Base-by-base conservation (phyloP, 2,888 invertebrate species). In the Pheosia tremula region DNA sequence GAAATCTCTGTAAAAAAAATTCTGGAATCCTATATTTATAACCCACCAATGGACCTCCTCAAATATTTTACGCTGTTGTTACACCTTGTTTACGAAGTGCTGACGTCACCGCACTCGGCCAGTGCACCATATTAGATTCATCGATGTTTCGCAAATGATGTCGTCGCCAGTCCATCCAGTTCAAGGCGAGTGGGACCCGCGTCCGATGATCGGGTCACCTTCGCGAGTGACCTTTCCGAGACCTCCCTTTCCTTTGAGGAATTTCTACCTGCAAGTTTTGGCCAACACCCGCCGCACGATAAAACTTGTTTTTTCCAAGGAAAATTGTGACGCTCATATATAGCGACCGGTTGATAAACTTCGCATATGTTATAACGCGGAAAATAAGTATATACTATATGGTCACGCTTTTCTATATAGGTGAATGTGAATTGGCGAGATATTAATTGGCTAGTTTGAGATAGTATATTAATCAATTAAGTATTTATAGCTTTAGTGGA, bases 201-300 rank as follows among this genome's bases (percentile, higher is more conserved):
- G 82, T 71, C 79, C 75, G 84, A 85, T 84, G 85, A 79, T 86
- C 84, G 78, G 81, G 84, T 87, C 85, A 86, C 89, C 90, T 90
- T 90, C 89, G 75, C 68, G 64, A 63, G 61, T 84, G 88, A 90
- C 91, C 91, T 90, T 87, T 86, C 72, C 61, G 50, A 80, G 82
- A 85, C 85, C 84, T 85, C 79, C 87, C 86, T 88, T 90, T 87
- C 88, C 80, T 86, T 81, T 72, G 67, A 77, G 78, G 82, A 84
- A 88, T 87, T 87, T 86, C 84, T 85, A 86, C 84, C 77, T 81
- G 82, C 75, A 74, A 62, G 69, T 75, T 79, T 79, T 61, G 77
- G 68, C 64, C 61, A 64, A 57, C 61, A 69, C 59, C 58, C 60
- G 61, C 56, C 60, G 52, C 55, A 54, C 55, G 62, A 72, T 63